Evolutionary conservation across 1,140 invertebrate genomes (phyloP).

Genomic region (Diorhabda elongata): DNA sequence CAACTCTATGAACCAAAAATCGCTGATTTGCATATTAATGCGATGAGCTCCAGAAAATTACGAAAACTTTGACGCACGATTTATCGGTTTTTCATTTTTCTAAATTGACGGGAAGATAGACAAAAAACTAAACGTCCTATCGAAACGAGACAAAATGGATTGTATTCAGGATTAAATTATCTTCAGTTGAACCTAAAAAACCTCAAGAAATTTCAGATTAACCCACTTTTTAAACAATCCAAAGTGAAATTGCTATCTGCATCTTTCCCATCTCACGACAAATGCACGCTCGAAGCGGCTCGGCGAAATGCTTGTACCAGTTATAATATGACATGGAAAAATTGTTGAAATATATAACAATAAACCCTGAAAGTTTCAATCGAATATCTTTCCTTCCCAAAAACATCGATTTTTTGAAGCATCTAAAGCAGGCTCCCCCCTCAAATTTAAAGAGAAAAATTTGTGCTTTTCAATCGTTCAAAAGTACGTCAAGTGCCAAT

Average conservation of each 20-base stretch:
- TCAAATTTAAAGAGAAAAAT: too few relatives aligned
- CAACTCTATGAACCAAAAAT: too few relatives aligned
- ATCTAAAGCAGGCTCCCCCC: too few relatives aligned
- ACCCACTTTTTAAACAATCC: background rate
- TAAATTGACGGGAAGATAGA: background rate
- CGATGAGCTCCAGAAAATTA: background rate
- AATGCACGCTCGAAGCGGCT: background rate
- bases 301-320: constrained; percentile 1
- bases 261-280: background rate
- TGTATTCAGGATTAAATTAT: too few relatives aligned
- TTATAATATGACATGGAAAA: background rate
- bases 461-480: too few relatives aligned
- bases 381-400: too few relatives aligned
- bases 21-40: background rate
- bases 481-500: too few relatives aligned
- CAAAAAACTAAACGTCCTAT: background rate
- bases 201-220: constrained; percentile 1
- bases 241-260: background rate
- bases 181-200: background rate
- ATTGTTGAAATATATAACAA: background rate
- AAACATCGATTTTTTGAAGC: too few relatives aligned
- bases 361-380: background rate
- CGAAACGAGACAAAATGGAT: too few relatives aligned
- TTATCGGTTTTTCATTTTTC: constrained; percentile 3
- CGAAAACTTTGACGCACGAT: constrained; percentile 1